Evolutionary conservation across 1,140 invertebrate species (phyloP), one percentile per base, ranked within the genome.

Genomic region (Geopemphigus sp.): DNA sequence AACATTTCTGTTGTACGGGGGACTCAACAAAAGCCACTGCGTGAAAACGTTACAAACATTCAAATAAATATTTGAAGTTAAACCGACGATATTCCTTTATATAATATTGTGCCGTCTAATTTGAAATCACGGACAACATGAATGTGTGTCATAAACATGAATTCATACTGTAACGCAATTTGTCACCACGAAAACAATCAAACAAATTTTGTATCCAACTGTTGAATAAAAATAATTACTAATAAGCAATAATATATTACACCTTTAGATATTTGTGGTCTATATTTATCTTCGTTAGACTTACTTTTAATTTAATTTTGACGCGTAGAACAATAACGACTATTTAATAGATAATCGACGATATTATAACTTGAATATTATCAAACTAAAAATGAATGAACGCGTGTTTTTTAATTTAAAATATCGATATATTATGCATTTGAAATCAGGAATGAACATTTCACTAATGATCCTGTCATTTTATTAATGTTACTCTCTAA

Each of bases 1-100:
- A 68, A 68, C 64, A 47, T 68, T 68, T 68, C 39, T 24, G 39
- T 68, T 68, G 39, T 47, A 12, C 12, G 8, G 32, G n/a, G 63
- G 15, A 47, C 22, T 68, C 39, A 68, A 68, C 64, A 68, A 68
- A 64, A 68, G 39, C 64, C 39, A 68, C n/a, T 12, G 32, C 39
- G 39, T 68, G n/a, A 24, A 68, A 68, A 68, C 17, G 32, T 68
- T 68, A 47, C 32, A 14, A 68, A 68, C 64, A 47, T 68, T 47
- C 12, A 68, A 68, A 68, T 68, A 68, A 14, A 68, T 68, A 68
- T 68, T 68, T 47, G 5, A 68, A 5, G 39, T 5, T 68, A 39
- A 32, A 47, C 19, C n/a, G 19, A 64, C 29, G 61, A 19, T 66
- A 22, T 66, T 45, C 32, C n/a, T 11, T 12, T 45, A 10, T 45